phyloP scores from a whole-genome alignment of 2,113 vertebrate genomes.

The Entelurus aequoreus region DNA sequence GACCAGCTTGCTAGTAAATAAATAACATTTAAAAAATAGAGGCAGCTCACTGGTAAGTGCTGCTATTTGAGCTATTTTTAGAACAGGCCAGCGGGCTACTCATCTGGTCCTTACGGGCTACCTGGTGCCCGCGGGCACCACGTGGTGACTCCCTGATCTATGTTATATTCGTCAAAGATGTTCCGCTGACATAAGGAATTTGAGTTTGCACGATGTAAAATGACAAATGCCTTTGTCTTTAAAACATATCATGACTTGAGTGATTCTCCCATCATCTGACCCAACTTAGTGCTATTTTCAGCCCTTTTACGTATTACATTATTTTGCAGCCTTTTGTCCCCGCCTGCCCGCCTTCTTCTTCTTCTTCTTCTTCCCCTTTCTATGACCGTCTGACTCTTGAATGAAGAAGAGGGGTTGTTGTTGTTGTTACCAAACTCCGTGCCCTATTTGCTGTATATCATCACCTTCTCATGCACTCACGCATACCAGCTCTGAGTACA shows the following conservation, averaged over 20 bases:
- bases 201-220: conserved; percentile 8
- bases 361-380: not conserved
- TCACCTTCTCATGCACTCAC: conserved; percentile 6
- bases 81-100: too few relatives aligned
- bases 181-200: not conserved
- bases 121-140: too few relatives aligned
- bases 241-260: conserved; percentile 15
- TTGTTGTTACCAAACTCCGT: conserved; percentile 53
- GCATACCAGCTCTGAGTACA: conserved; percentile 16
- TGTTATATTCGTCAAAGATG: not conserved
- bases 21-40: too few relatives aligned
- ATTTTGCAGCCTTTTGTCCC: conserved; percentile 8
- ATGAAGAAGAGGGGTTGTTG: conserved; percentile 25
- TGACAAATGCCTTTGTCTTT: conserved; percentile 6
- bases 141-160: too few relatives aligned
- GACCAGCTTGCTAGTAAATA: too few relatives aligned
- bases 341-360: not conserved
- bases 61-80: too few relatives aligned
- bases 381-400: conserved; percentile 25
- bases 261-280: conserved; percentile 36
- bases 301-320: conserved; percentile 5
- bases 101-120: too few relatives aligned
- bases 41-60: too few relatives aligned
- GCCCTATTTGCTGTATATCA: conserved; percentile 30
- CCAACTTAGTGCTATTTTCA: conserved; percentile 31